Evolutionary conservation across 2,888 invertebrate species (phyloP).

Genomic region (Eurois occulta): DNA sequence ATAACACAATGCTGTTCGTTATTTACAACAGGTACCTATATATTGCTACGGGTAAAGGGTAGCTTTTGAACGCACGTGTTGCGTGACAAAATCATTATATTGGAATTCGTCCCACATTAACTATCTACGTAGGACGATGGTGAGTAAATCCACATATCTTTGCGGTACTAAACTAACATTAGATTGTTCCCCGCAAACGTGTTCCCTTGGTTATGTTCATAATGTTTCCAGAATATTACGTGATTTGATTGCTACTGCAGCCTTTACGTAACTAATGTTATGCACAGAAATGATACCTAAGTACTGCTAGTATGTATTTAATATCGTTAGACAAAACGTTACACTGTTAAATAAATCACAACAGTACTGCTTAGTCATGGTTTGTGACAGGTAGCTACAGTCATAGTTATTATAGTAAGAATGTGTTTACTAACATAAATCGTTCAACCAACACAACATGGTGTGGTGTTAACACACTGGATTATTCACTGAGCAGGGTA

Average conservation of each 20-base stretch:
- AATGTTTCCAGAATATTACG: conserved; percentile 28
- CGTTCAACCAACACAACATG: background rate
- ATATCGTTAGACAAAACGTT: background rate
- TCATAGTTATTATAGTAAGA: background rate
- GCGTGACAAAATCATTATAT: too few species aligned
- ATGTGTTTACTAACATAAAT: conserved; percentile 30
- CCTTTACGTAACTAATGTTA: conserved; percentile 17
- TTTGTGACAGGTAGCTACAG: background rate
- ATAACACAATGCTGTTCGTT: conserved; percentile 1
- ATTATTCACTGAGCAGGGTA: conserved; percentile 10
- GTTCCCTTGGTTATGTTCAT: conserved; percentile 9
- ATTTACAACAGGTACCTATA: background rate
- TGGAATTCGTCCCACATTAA: conserved; percentile 13
- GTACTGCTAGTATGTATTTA: background rate
- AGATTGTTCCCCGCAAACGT: conserved; percentile 4
- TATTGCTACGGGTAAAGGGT: background rate
- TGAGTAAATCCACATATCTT: background rate
- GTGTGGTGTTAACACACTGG: conserved; percentile 15
- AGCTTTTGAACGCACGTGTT: background rate
- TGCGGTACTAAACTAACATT: conserved; percentile 3
- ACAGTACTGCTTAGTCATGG: background rate
- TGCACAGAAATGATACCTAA: background rate
- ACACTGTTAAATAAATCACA: background rate
- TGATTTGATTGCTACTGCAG: conserved; percentile 10
- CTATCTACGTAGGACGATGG: conserved; percentile 1